Evolutionary conservation across 2,888 invertebrate genomes (phyloP).

Genomic region (Cantharis rustica): DNA sequence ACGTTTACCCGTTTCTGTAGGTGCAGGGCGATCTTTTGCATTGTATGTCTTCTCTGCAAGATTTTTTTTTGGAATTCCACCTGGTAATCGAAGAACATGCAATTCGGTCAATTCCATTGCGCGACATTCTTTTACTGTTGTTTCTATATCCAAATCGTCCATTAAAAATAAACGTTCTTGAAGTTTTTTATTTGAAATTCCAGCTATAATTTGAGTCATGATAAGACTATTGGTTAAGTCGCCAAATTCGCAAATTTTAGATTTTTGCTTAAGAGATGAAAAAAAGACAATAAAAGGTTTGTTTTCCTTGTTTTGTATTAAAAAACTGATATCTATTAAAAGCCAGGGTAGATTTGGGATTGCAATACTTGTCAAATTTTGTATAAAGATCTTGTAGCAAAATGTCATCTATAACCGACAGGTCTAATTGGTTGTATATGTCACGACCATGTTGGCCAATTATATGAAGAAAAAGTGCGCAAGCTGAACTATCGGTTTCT

Average conservation of each 20-base stretch:
- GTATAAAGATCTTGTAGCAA: neutral
- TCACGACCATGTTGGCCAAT: slow-evolving; percentile 15
- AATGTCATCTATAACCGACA: neutral
- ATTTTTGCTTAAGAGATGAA: slow-evolving; percentile 24
- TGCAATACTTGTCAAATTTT: slow-evolving; percentile 10
- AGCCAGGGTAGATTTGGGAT: slow-evolving; percentile 10
- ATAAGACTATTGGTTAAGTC: slow-evolving; percentile 25
- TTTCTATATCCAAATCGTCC: slow-evolving; percentile 4
- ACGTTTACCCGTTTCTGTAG: neutral
- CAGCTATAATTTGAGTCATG: slow-evolving; percentile 15
- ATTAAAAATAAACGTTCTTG: neutral
- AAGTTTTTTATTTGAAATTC: slow-evolving; percentile 1
- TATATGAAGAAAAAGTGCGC: slow-evolving; percentile 10
- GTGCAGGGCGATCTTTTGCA: neutral
- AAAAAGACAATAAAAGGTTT: slow-evolving; percentile 30
- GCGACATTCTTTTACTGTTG: slow-evolving; percentile 5
- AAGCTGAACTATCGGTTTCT: neutral
- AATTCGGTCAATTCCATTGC: neutral
- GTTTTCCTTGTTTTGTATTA: slow-evolving; percentile 23
- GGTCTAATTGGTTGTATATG: slow-evolving; percentile 1
- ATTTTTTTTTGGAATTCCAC: neutral
- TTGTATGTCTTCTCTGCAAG: neutral
- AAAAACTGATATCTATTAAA: slow-evolving; percentile 29
- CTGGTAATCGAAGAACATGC: neutral
- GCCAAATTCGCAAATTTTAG: slow-evolving; percentile 22